These are phyloP conservation scores for Sminthopsis crassicaudata DNA, from an alignment of 2,113 vertebrate genomes.

Conservation along the genomic window DNA sequence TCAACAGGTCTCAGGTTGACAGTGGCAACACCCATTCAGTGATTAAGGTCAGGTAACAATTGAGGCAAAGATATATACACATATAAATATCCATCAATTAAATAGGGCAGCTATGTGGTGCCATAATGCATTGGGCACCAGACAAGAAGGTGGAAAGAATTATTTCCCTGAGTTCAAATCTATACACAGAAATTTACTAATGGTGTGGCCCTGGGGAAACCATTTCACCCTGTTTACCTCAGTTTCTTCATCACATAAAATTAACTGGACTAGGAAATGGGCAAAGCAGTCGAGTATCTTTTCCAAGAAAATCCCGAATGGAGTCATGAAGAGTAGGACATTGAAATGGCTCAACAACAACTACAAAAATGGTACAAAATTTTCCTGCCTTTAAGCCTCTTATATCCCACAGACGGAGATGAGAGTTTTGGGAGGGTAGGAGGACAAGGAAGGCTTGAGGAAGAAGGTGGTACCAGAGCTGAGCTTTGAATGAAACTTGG, in stretches of 20 bases:
- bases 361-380: background rate
- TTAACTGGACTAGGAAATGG: background rate
- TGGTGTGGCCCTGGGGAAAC: too few species aligned
- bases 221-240: background rate
- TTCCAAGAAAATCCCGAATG: too few species aligned
- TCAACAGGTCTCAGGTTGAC: too few species aligned
- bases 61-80: background rate
- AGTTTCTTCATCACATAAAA: background rate
- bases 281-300: background rate
- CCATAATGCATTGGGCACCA: rapidly evolving
- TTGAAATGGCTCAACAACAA: background rate
- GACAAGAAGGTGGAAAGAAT: background rate
- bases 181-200: background rate
- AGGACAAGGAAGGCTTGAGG: background rate
- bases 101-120: background rate
- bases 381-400: background rate
- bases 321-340: background rate
- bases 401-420: background rate
- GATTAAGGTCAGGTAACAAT: too few species aligned
- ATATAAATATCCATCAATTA: background rate
- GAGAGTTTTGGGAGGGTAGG: background rate
- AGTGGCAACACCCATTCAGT: too few species aligned
- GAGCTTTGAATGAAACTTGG: background rate
- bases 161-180: background rate
- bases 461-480: background rate